Evolutionary conservation across 1,140 invertebrate species (phyloP), one percentile per base, ranked within the genome.

Genomic region (Atta texana): DNA sequence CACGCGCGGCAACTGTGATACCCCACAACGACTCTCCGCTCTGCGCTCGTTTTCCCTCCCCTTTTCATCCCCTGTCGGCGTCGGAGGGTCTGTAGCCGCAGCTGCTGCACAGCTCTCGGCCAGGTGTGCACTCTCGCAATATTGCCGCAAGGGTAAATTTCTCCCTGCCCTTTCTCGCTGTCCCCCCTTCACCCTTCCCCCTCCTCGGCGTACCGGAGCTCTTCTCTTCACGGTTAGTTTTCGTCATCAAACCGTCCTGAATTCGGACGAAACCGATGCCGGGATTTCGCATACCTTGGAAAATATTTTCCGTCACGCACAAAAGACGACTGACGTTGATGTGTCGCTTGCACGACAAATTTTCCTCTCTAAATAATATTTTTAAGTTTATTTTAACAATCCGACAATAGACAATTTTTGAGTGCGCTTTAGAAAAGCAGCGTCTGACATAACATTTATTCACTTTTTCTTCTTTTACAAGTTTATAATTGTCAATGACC

Each of bases 111-210:
- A 82, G 88, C 92, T 91, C 76, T 51, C 90, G 92, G 91, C 94
- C 94, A 95, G 94, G 94, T 95, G 94, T 94, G 93, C 91, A 90
- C 91, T 93, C 92, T 92, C 90, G 92, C 92, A 92, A 92, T 92
- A 92, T 93, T 93, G 90, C 93, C 92, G 90, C 89, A 93, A 89
- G 92, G 92, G 92, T 93, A 90, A 82, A 72, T 85, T 72, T 81
- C 78, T 44, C 75, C 74, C 55, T 10, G 57, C 55, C 34, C 61
- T 77, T 34, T 18, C 31, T 5, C 53, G n/a, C 68, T 21, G 49
- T 66, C 66, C 49, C 31, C 39, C 10, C 31, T 3, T 7, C 28
- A 31, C 28, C 44, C 75, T 34, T 34, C n/a, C 34, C 8, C 21
- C 18, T 55, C 71, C 68, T 8, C 68, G 63, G 76, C 57, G 74